These are phyloP conservation scores for Petrosia ficiformis DNA, from an alignment of 37 sponge, comb jelly and placozoan species.

Conservation along the genomic window DNA sequence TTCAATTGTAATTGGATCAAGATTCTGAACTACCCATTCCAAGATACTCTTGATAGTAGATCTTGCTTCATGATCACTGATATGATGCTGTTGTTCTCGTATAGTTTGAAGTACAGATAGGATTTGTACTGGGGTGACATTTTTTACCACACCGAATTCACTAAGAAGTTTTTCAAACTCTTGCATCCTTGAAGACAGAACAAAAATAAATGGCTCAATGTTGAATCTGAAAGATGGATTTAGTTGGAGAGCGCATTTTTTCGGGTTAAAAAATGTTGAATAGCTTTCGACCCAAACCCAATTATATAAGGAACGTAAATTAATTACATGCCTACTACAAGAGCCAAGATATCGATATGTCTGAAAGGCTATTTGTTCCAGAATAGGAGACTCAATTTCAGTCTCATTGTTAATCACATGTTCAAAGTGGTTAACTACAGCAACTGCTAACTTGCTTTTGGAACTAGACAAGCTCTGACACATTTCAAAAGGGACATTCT, in stretches of 20 bases:
- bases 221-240: constrained; percentile 20
- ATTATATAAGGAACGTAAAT: too few species aligned
- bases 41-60: neutral
- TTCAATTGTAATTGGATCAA: too few species aligned
- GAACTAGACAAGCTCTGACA: too few species aligned
- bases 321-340: too few species aligned
- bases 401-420: too few species aligned
- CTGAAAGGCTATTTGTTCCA: too few species aligned
- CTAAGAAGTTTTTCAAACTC: constrained; percentile 5
- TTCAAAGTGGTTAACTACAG: too few species aligned
- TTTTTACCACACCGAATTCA: constrained; percentile 27
- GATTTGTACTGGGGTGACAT: constrained; percentile 11
- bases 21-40: constrained; percentile 15
- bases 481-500: too few species aligned
- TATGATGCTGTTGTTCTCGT: constrained; percentile 12
- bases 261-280: constrained; percentile 20
- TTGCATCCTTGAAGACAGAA: constrained; percentile 22
- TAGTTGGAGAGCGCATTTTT: constrained; percentile 9
- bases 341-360: too few species aligned
- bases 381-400: too few species aligned
- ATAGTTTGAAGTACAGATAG: constrained; percentile 10
- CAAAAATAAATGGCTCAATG: constrained; percentile 37
- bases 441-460: too few species aligned
- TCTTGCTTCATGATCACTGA: too few species aligned
- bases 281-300: constrained; percentile 39